These are phyloP conservation scores for Anoncus sp. DNA, from an alignment of 2,888 invertebrate genomes.

Conservation along the genomic window DNA sequence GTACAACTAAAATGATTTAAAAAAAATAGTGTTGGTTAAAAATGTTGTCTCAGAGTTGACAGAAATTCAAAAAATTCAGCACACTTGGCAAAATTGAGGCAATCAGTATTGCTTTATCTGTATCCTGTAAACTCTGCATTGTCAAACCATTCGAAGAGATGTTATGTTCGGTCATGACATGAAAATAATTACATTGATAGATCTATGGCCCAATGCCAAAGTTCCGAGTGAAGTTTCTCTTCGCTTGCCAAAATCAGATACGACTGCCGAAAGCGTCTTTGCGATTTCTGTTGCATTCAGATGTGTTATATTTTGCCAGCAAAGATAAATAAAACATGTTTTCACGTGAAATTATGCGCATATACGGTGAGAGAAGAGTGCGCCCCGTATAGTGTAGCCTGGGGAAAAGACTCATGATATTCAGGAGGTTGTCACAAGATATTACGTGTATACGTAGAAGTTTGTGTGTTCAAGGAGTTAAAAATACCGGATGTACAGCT, in stretches of 20 bases:
- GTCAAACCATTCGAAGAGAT: background rate
- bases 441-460: conserved; percentile 7
- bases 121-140: conserved; percentile 11
- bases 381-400: background rate
- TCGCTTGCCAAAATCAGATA: conserved; percentile 77
- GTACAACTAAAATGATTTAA: background rate
- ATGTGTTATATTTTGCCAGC: conserved; percentile 68
- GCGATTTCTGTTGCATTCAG: conserved; percentile 71
- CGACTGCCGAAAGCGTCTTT: conserved; percentile 58
- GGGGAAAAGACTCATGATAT: conserved; percentile 24
- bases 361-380: conserved; percentile 38
- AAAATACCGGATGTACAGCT: background rate
- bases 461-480: background rate
- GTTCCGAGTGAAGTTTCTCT: conserved; percentile 40
- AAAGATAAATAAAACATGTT: conserved; percentile 68
- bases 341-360: conserved; percentile 61
- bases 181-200: conserved; percentile 80
- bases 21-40: background rate
- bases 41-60: background rate
- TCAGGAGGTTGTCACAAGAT: conserved; percentile 28
- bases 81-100: background rate
- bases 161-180: conserved; percentile 61
- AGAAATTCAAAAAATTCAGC: background rate
- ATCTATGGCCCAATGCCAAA: conserved; percentile 75
- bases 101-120: background rate